Evolutionary conservation across 2,888 invertebrate genomes (phyloP), one percentile per base, ranked within the genome.

Genomic region (Plemyria rubiginata): DNA sequence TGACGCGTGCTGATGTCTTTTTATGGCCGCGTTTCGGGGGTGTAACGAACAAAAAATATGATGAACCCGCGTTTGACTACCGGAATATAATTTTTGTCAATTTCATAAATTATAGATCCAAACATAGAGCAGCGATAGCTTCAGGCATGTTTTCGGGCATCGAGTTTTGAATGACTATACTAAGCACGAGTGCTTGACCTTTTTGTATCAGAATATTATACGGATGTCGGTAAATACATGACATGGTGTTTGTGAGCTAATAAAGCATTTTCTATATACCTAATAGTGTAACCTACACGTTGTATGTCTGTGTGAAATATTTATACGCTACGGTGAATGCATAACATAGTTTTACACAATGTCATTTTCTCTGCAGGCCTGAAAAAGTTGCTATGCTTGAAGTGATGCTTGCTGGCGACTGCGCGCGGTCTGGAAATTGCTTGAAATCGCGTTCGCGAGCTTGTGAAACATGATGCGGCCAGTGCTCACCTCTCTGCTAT

Each of bases 81-180:
- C 81, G 92, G 90, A 92, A 92, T 90, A 88, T 90, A 89, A 90
- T 91, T 92, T 88, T 88, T 89, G 90, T 79, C 90, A 90, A 92
- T 92, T 92, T 92, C 72, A 87, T 87, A 90, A 92, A 92, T 92
- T 92, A 92, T 85, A 65, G 50, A 48, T 57, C 38, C 22, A 85
- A 87, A 87, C 82, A 79, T 79, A 82, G 83, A 76, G 82, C 86
- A 89, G 87, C 81, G 85, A 82, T 83, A 80, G 86, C 85, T 85
- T 79, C 78, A 81, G 84, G 77, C 77, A 70, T 74, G 68, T 73
- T 70, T 71, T 69, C 70, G 71, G 69, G 38, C 46, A 61, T 16
- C 49, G 46, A 15, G n/a, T 11, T 53, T 54, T 58, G 29, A 11
- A 54, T 61, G 54, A 0, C 53, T 48, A 46, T 43, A 38, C 36